Conservation (phyloP, 2,113 vertebrate genomes). For the Oxyruncus cristatus region DNA sequence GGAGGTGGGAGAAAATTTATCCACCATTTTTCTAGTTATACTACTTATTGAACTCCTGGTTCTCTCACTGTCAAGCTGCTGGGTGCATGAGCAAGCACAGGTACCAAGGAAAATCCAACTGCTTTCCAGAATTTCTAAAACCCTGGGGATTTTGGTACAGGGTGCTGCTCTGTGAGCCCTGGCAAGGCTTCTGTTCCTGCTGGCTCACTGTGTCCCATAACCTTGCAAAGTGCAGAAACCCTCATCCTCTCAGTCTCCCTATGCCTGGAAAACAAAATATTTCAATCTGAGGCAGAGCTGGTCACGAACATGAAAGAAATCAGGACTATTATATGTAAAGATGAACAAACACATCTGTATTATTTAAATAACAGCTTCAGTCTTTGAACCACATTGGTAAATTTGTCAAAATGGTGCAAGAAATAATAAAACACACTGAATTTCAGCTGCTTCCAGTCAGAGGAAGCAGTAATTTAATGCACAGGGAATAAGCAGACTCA, state of each 20-base stretch:
- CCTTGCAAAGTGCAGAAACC: neutral
- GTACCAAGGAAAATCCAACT: neutral
- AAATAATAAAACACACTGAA: neutral
- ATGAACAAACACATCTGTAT: constrained; percentile 20
- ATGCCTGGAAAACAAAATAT: neutral
- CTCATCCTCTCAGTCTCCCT: neutral
- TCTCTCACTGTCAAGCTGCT: neutral
- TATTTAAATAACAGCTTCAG: neutral
- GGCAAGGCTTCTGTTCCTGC: neutral
- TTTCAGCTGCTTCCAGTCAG: neutral
- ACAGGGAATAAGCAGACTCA: neutral
- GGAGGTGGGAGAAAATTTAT: neutral
- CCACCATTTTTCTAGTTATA: neutral
- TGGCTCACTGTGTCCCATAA: neutral
- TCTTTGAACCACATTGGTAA: neutral
- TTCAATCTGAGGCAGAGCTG: neutral
- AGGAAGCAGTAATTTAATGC: neutral
- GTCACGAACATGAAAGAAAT: neutral
- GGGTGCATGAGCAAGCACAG: neutral
- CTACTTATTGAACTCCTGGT: neutral
- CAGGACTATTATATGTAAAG: neutral
- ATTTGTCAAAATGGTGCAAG: neutral
- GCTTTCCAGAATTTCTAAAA: neutral
- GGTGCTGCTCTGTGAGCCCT: neutral
- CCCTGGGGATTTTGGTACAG: fast-evolving